phyloP scores from a whole-genome alignment of 2,888 invertebrate genomes.

The Andrena praecox region DNA sequence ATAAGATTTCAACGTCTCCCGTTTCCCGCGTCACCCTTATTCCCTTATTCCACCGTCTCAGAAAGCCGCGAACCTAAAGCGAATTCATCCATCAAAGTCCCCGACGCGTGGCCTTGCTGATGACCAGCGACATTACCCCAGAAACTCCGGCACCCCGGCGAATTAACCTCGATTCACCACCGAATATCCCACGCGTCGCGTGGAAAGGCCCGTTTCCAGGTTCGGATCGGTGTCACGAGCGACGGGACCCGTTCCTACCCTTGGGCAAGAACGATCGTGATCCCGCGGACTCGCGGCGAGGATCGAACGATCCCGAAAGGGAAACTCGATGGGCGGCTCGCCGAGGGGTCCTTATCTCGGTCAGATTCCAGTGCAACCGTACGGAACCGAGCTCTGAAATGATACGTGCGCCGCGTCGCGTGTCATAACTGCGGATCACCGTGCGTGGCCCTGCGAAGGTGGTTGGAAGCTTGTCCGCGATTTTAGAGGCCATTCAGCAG shows the following conservation, averaged over 20 bases:
- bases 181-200: background rate
- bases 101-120: too few species aligned
- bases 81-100: too few species aligned
- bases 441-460: background rate
- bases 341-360: slow-evolving; percentile 7
- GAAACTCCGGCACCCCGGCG: background rate
- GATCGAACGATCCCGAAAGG: slow-evolving; percentile 49
- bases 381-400: slow-evolving; percentile 16
- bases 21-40: too few species aligned
- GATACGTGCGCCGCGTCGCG: background rate
- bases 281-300: background rate
- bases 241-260: background rate
- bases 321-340: slow-evolving; percentile 25
- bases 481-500: slow-evolving; percentile 58
- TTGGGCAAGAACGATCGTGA: background rate
- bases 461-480: background rate
- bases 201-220: background rate
- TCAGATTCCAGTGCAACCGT: slow-evolving; percentile 19
- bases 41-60: too few species aligned
- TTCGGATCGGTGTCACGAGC: background rate
- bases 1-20: too few species aligned
- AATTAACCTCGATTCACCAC: slow-evolving; percentile 2
- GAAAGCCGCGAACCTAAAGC: too few species aligned
- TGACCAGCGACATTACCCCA: background rate
- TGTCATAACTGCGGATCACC: background rate